phyloP scores from a whole-genome alignment of 2,797 vertebrate species.

The Potorous gilbertii region DNA sequence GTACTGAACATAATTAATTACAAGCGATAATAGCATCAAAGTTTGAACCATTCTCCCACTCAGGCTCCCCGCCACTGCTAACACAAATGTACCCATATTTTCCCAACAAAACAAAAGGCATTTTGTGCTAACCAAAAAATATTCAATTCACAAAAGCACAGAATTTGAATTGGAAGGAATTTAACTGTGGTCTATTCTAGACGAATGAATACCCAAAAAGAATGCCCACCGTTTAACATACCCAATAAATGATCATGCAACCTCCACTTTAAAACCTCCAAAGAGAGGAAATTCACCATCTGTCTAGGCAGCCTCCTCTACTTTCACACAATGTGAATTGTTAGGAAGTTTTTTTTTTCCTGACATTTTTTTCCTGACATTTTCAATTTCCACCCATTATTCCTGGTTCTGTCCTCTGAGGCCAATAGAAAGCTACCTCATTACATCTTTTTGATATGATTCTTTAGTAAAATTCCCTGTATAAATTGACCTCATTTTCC shows the following conservation, averaged over 20 bases:
- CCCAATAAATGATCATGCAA: neutral
- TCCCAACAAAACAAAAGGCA: conserved; percentile 24
- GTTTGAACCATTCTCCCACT: neutral
- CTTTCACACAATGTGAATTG: neutral
- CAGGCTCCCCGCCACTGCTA: neutral
- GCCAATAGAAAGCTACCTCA: neutral
- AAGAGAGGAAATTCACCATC: neutral
- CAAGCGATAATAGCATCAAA: neutral
- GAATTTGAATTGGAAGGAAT: neutral
- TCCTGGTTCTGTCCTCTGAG: neutral
- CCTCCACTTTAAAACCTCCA: neutral
- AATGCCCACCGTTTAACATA: neutral
- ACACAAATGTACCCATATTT: neutral
- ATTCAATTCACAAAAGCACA: neutral
- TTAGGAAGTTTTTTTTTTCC: neutral
- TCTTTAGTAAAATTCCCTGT: conserved; percentile 16
- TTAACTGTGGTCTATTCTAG: neutral
- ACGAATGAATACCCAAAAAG: neutral
- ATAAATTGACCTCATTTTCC: conserved; percentile 25
- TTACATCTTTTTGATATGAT: conserved; percentile 27
- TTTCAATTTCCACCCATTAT: neutral
- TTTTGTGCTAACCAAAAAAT: neutral
- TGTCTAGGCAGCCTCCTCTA: neutral
- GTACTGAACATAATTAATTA: neutral
- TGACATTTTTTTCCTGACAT: neutral